Evolutionary conservation across 2,113 vertebrate genomes (phyloP).

Genomic region (Corvus hawaiiensis): DNA sequence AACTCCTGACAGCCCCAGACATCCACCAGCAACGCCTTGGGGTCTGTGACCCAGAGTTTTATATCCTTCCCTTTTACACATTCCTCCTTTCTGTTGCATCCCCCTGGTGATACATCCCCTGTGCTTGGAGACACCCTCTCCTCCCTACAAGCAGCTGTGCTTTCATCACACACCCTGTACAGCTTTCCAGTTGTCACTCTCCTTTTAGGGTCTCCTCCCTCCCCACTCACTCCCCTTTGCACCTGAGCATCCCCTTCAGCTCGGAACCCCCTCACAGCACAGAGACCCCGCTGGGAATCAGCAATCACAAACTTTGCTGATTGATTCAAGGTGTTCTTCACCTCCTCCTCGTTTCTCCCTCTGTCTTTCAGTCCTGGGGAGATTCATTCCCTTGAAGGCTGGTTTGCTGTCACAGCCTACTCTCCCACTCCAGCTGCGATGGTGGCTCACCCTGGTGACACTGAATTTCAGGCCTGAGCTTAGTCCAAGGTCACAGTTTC

Average conservation of each 20-base stretch:
- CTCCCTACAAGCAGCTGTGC: not conserved
- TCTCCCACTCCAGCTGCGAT: not conserved
- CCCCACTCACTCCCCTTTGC: not conserved
- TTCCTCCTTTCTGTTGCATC: not conserved
- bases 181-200: not conserved
- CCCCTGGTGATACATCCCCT: not conserved
- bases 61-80: not conserved
- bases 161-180: not conserved
- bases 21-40: not conserved
- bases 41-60: not conserved
- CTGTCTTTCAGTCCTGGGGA: not conserved
- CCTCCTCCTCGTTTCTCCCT: not conserved
- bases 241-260: not conserved
- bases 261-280: not conserved
- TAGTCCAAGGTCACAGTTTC: not conserved
- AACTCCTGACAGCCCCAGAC: not conserved
- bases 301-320: not conserved
- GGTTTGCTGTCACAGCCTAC: not conserved
- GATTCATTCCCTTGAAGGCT: not conserved
- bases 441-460: not conserved
- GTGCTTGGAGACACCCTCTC: not conserved
- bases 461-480: not conserved
- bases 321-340: not conserved
- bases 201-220: not conserved
- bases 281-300: not conserved